Evolutionary conservation across 2,113 vertebrate genomes (phyloP).

Genomic region (Apaloderma vittatum): DNA sequence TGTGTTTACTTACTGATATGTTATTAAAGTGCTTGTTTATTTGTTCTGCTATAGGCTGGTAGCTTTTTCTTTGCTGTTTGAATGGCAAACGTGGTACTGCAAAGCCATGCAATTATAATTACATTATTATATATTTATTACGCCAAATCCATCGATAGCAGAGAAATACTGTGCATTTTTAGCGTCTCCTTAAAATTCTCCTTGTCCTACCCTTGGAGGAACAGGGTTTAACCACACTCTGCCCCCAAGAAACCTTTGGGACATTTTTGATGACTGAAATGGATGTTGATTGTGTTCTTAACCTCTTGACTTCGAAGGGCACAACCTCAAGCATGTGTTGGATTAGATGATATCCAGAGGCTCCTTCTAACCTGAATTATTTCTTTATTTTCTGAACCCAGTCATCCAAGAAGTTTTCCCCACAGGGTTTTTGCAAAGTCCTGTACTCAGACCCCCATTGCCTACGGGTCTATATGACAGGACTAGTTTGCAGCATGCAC

Average conservation of each 20-base stretch:
- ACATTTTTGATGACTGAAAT: background rate
- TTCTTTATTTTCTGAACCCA: rapidly evolving
- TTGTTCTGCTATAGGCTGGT: background rate
- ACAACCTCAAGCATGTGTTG: background rate
- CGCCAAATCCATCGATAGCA: background rate
- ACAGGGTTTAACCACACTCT: background rate
- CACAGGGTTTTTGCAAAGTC: rapidly evolving
- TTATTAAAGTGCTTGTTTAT: background rate
- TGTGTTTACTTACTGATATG: background rate
- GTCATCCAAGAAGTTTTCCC: background rate
- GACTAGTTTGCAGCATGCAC: background rate
- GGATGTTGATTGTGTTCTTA: background rate
- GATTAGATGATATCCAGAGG: background rate
- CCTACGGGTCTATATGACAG: background rate
- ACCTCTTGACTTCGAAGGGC: background rate
- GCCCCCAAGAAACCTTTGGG: background rate
- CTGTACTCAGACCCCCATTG: background rate
- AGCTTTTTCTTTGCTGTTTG: background rate
- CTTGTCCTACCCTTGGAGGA: background rate
- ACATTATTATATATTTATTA: background rate
- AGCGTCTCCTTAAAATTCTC: background rate
- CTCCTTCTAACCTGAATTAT: background rate
- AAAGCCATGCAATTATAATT: background rate
- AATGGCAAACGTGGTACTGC: background rate
- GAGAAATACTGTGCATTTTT: background rate